These are phyloP conservation scores for Melanotaenia duboulayi DNA, from an alignment of 2,113 vertebrate species.

Conservation along the genomic window DNA sequence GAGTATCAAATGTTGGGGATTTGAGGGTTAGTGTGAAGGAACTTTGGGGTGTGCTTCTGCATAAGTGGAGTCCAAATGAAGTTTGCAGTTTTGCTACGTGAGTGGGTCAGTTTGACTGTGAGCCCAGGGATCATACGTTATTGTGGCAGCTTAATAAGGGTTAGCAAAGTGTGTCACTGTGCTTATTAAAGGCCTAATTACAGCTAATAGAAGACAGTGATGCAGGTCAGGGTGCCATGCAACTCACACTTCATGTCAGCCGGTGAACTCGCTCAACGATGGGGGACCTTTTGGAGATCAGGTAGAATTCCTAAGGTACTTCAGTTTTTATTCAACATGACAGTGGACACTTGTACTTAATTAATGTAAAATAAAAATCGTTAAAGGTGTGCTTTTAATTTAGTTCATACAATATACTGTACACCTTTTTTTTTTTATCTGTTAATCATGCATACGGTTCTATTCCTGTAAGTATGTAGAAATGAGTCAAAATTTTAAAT, in stretches of 20 bases:
- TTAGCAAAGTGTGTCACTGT: slow-evolving; percentile 2
- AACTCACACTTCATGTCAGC: slow-evolving; percentile 15
- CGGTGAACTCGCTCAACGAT: neutral
- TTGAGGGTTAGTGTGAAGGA: slow-evolving; percentile 13
- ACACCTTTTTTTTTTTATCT: too few species aligned
- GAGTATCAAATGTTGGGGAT: slow-evolving; percentile 2
- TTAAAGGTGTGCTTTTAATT: too few species aligned
- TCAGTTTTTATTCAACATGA: too few species aligned
- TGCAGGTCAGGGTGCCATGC: slow-evolving; percentile 14
- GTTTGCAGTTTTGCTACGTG: neutral
- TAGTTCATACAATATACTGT: too few species aligned
- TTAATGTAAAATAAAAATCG: too few species aligned
- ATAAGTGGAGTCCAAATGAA: slow-evolving; percentile 36
- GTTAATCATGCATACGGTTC: too few species aligned
- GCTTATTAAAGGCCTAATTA: slow-evolving; percentile 47
- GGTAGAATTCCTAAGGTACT: too few species aligned
- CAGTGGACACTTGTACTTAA: too few species aligned
- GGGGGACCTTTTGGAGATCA: too few species aligned
- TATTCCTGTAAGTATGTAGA: too few species aligned
- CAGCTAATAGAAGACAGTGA: slow-evolving; percentile 40
- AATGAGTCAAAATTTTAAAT: too few species aligned
- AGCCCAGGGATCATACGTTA: slow-evolving; percentile 35
- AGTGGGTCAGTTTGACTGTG: slow-evolving; percentile 13
- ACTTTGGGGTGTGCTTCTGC: slow-evolving; percentile 23
- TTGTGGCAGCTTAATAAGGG: slow-evolving; percentile 18